These are phyloP conservation scores for Erpetoichthys calabaricus DNA, from an alignment of 2,797 vertebrate genomes.

Conservation along the genomic window DNA sequence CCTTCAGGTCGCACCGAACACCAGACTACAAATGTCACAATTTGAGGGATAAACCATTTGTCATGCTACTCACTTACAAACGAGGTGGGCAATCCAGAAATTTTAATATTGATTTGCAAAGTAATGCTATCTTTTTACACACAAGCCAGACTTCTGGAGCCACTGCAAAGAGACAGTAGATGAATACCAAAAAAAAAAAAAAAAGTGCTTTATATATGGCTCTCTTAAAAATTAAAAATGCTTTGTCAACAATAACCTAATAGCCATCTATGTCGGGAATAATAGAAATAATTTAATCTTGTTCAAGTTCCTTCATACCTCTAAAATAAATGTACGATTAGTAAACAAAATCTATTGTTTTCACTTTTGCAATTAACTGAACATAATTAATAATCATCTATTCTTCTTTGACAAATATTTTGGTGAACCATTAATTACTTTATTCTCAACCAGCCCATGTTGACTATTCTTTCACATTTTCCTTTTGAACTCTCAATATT, in stretches of 20 bases:
- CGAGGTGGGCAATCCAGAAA: constrained; percentile 33
- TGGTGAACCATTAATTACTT: no score
- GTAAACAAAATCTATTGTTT: no score
- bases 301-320: neutral
- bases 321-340: no score
- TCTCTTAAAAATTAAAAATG: constrained; percentile 10
- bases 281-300: constrained; percentile 2
- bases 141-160: constrained; percentile 40
- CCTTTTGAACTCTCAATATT: no score
- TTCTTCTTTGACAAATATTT: no score
- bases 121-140: constrained; percentile 45
- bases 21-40: constrained; percentile 26
- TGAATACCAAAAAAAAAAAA: constrained; percentile 12
- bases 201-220: neutral
- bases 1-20: constrained; percentile 2
- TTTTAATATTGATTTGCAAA: constrained; percentile 46
- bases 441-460: no score
- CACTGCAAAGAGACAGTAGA: constrained; percentile 25
- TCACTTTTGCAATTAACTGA: no score
- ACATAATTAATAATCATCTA: no score
- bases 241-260: constrained; percentile 3
- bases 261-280: constrained; percentile 5
- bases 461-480: no score
- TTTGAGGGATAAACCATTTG: constrained; percentile 25
- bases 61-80: constrained; percentile 20